Evolutionary conservation across 2,113 vertebrate species (phyloP).

Genomic region (Misgurnus anguillicaudatus): DNA sequence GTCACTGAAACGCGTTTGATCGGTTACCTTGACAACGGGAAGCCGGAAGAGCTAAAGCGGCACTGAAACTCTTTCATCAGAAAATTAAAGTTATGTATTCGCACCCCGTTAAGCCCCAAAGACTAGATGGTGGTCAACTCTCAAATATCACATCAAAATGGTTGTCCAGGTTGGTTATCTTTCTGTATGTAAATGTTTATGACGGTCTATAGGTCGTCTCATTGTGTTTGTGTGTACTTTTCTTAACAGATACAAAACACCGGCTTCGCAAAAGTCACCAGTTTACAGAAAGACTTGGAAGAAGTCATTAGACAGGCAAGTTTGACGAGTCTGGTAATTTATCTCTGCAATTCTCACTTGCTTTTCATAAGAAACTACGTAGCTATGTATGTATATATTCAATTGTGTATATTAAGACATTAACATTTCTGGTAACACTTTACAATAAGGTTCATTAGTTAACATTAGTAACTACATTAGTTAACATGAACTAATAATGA

Average conservation of each 20-base stretch:
- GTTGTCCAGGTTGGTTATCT: not conserved
- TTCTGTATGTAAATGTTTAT: not conserved
- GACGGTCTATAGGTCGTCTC: not conserved
- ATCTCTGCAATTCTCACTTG: not conserved
- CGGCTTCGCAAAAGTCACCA: not conserved
- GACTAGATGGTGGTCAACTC: not conserved
- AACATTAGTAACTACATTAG: too few species aligned
- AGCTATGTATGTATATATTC: not conserved
- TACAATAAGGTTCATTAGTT: too few species aligned
- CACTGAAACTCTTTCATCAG: not conserved
- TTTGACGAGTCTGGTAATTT: not conserved
- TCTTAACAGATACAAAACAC: constrained; percentile 6
- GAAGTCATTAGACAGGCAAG: constrained; percentile 66
- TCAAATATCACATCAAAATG: constrained; percentile 13
- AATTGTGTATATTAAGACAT: too few species aligned
- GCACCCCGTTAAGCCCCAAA: not conserved
- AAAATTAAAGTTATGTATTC: not conserved
- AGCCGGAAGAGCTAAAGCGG: not conserved
- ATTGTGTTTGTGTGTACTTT: not conserved
- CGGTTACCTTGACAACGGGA: constrained; percentile 17
- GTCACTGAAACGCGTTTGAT: not conserved
- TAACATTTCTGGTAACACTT: too few species aligned
- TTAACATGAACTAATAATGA: too few species aligned
- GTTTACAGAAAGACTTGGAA: constrained; percentile 15
- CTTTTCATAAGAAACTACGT: not conserved